Evolutionary conservation across 2,888 invertebrate species (phyloP).

Genomic region (Copidosoma aretas): DNA sequence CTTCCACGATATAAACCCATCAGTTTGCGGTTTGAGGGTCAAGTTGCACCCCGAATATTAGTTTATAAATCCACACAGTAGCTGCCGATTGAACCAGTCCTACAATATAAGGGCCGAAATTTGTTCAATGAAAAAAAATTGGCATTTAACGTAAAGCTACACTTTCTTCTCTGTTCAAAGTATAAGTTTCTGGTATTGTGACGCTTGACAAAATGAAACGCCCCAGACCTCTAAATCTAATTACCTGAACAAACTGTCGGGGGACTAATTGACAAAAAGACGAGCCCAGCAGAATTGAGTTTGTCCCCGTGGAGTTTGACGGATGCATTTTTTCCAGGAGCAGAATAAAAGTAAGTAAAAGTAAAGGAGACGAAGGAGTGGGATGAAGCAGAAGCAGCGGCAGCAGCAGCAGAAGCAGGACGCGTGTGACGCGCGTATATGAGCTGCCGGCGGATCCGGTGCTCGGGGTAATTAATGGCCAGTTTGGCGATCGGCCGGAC

Average conservation of each 20-base stretch:
- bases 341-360: conserved; percentile 30
- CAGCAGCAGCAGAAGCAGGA: conserved; percentile 39
- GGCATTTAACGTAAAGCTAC: background rate
- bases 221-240: conserved; percentile 3
- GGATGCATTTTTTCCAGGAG: conserved; percentile 47
- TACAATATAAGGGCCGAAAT: too few species aligned
- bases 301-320: conserved; percentile 43
- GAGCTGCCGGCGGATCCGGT: conserved; percentile 49
- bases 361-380: background rate
- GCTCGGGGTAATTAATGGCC: conserved; percentile 58
- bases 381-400: background rate
- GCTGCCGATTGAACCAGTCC: too few species aligned
- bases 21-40: too few species aligned
- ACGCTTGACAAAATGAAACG: too few species aligned
- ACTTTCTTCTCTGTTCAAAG: too few species aligned
- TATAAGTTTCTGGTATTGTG: too few species aligned
- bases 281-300: conserved; percentile 30
- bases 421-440: conserved; percentile 35
- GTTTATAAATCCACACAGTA: too few species aligned
- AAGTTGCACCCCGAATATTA: too few species aligned
- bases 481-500: conserved; percentile 62
- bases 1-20: too few species aligned
- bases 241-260: conserved; percentile 37
- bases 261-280: conserved; percentile 39
- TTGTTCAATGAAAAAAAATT: too few species aligned